A percentile compares a stretch with the other conserved stretches of the same genome.
Conservation (phyloP, 92 coral and sea anemone species). For the Palythoa grandis region DNA sequence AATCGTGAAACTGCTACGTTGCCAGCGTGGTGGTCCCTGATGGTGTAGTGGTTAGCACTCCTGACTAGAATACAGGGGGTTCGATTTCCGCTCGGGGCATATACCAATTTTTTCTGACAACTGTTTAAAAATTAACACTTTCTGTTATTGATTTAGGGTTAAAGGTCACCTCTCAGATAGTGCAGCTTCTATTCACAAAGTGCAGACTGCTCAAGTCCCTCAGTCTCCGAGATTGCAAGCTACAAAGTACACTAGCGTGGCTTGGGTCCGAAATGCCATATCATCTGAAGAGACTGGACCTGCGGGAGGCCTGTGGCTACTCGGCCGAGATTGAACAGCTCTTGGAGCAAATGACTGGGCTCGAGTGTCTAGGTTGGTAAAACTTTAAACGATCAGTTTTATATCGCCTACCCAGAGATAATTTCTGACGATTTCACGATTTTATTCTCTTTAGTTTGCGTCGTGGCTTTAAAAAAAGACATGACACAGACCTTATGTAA, state of each 20-base stretch:
- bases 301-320: constrained; percentile 66
- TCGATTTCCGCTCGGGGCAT: too few relatives aligned
- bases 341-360: constrained; percentile 40
- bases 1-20: too few relatives aligned
- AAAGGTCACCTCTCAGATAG: constrained; percentile 49
- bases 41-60: too few relatives aligned
- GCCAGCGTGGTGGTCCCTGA: too few relatives aligned
- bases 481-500: too few relatives aligned
- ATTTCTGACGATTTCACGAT: not conserved
- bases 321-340: constrained; percentile 60
- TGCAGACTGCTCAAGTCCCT: constrained; percentile 59
- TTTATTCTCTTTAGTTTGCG: too few relatives aligned
- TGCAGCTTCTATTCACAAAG: constrained; percentile 42
- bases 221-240: constrained; percentile 61
- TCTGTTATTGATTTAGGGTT: not conserved
- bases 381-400: not conserved
- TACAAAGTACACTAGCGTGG: constrained; percentile 51
- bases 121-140: too few relatives aligned
- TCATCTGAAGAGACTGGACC: constrained; percentile 55
- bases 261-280: constrained; percentile 44
- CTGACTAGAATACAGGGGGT: too few relatives aligned
- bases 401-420: not conserved
- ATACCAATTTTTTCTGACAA: too few relatives aligned
- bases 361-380: constrained; percentile 67
- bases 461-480: too few relatives aligned